Evolutionary conservation across 2,888 invertebrate species (phyloP), one percentile per base, ranked within the genome.

Genomic region (Diplazon laetatorius): DNA sequence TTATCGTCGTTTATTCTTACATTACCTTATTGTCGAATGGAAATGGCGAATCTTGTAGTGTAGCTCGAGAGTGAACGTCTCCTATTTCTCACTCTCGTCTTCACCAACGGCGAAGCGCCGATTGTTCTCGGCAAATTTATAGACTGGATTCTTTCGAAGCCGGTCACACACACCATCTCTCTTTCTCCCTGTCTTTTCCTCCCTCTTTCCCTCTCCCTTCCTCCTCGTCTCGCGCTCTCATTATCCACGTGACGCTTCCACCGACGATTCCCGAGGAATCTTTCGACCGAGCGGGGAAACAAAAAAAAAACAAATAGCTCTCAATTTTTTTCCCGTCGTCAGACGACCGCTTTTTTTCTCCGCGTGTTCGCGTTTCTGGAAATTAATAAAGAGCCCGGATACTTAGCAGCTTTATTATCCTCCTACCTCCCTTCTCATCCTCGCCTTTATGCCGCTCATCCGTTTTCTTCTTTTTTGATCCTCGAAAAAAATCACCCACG

Each of bases 71-170:
- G 44, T 63, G 62, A 25, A 69, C 69, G 57, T 59, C 37, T 3
- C 12, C 20, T 42, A 42, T 42, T 39, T 59, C 39, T 59, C 37
- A 12, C 37, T 39, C 18, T 37, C 10, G 37, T 37, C 20, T 59
- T n/a, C n/a, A n/a, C n/a, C n/a, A n/a, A 10, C 18, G 10, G 20
- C n/a, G 0, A 6, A 12, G 37, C 63, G 57, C 42, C 55, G 68
- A 73, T 78, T 78, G 63, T 72, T 73, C 42, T 18, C 73, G 42
- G 66, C 62, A 55, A 77, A 73, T 73, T 73, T 78, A 73, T 69
- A 69, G 44, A 69, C 63, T 68, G 69, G 63, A 73, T 78, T 65
- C 73, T 62, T 63, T 65, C 22, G 62, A 10, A 63, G 68, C 62
- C 55, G 59, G 20, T 59, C 16, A 1, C 44, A 16, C 4, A 16